Evolutionary conservation across 2,888 invertebrate species (phyloP).

Genomic region (Ariolimax columbianus): DNA sequence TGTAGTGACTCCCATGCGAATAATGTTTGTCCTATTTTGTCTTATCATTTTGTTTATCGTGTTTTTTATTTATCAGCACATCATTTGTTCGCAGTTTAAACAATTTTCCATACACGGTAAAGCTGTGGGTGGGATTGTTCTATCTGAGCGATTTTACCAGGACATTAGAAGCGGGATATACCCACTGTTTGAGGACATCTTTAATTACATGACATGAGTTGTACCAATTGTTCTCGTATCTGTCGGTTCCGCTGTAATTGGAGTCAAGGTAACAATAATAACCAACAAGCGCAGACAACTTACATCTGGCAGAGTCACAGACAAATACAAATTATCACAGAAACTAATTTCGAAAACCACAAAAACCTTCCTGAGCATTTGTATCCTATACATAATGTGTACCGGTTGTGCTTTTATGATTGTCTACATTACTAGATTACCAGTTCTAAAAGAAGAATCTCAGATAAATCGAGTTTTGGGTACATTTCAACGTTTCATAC

Average conservation of each 20-base stretch:
- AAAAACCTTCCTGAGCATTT: background rate
- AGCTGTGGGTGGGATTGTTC: background rate
- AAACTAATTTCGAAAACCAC: background rate
- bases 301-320: background rate
- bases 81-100: background rate
- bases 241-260: background rate
- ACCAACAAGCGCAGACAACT: background rate
- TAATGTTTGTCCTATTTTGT: background rate
- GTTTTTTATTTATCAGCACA: background rate
- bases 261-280: background rate
- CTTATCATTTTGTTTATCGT: background rate
- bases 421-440: background rate
- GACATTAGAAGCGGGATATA: background rate
- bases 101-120: background rate
- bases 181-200: background rate
- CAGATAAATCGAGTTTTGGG: background rate
- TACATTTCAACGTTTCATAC: background rate
- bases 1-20: background rate
- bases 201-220: conserved; percentile 2
- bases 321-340: background rate
- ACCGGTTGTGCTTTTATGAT: background rate
- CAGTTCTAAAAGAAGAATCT: background rate
- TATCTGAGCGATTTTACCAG: background rate
- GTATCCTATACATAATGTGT: background rate
- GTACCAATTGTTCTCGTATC: conserved; percentile 1